Evolutionary conservation across 2,113 vertebrate species (phyloP).

Genomic region (Semnopithecus entellus): DNA sequence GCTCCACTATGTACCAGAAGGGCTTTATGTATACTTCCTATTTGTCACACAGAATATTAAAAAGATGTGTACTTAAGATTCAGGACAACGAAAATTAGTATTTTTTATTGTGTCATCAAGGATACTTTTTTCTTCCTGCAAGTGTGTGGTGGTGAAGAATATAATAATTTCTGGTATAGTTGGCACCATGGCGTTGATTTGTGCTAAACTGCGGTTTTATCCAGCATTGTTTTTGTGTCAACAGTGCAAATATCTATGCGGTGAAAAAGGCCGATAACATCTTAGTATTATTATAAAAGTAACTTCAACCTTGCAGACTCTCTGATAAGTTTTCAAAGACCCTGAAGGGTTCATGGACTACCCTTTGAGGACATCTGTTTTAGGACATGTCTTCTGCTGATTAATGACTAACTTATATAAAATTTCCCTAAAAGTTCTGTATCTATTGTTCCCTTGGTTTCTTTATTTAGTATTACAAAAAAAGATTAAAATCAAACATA

Average conservation of each 20-base stretch:
- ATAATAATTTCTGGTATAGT: background rate
- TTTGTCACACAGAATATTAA: background rate
- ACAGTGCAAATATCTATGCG: background rate
- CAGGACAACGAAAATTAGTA: background rate
- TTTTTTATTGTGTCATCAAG: background rate
- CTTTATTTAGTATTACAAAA: background rate
- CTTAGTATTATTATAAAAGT: background rate
- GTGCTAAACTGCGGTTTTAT: background rate
- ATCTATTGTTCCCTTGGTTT: background rate
- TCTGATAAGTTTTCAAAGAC: background rate
- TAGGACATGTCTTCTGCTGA: background rate
- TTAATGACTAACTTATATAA: background rate
- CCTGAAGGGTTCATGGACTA: background rate
- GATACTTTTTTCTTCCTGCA: background rate
- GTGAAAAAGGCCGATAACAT: background rate
- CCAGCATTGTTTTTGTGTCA: background rate
- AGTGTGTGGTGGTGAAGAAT: background rate
- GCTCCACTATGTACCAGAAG: background rate
- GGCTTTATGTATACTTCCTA: background rate
- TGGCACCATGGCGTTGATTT: background rate
- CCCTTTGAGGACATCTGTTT: background rate
- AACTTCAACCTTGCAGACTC: background rate
- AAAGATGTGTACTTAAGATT: background rate
- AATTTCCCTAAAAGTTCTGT: background rate
- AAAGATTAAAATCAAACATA: conserved; percentile 4